Conservation (phyloP, 1,140 invertebrate species). For the Dryas iulia region DNA sequence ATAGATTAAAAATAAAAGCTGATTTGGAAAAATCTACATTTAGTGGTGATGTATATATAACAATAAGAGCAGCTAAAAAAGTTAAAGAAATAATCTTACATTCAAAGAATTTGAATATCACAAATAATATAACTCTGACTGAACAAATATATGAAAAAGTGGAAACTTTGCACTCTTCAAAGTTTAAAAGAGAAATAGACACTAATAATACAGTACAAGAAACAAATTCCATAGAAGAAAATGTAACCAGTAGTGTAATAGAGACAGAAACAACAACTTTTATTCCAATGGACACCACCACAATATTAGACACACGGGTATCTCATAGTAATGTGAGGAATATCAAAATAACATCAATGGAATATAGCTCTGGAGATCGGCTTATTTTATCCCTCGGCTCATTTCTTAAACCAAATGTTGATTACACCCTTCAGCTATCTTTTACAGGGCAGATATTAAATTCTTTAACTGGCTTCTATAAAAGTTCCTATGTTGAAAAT, state of each 20-base stretch:
- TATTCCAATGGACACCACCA: neutral
- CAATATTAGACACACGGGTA: conserved; percentile 51
- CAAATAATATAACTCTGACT: conserved; percentile 58
- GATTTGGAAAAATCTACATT: conserved; percentile 83
- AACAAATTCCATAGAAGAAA: conserved; percentile 2
- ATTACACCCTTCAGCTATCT: conserved; percentile 77
- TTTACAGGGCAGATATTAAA: conserved; percentile 81
- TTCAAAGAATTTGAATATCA: conserved; percentile 82
- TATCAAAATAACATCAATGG: conserved; percentile 56
- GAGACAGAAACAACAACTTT: conserved; percentile 1
- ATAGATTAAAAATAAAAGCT: conserved; percentile 84
- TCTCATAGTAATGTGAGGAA: conserved; percentile 60
- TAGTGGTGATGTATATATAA: conserved; percentile 83
- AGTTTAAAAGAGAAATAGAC: conserved; percentile 39
- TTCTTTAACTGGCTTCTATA: conserved; percentile 90
- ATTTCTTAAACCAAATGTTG: conserved; percentile 49
- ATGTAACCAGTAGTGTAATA: conserved; percentile 7
- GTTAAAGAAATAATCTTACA: conserved; percentile 84
- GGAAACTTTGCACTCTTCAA: conserved; percentile 46
- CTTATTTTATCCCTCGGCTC: conserved; percentile 52
- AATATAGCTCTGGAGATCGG: conserved; percentile 50
- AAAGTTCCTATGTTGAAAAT: conserved; percentile 84
- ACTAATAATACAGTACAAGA: conserved; percentile 23
- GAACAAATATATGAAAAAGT: conserved; percentile 72
- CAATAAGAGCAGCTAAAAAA: conserved; percentile 63